Percentiles rank a stretch among this genome's conserved stretches.
These are phyloP conservation scores for Antitype chi DNA, from an alignment of 2,888 invertebrate species.

Conservation along the genomic window DNA sequence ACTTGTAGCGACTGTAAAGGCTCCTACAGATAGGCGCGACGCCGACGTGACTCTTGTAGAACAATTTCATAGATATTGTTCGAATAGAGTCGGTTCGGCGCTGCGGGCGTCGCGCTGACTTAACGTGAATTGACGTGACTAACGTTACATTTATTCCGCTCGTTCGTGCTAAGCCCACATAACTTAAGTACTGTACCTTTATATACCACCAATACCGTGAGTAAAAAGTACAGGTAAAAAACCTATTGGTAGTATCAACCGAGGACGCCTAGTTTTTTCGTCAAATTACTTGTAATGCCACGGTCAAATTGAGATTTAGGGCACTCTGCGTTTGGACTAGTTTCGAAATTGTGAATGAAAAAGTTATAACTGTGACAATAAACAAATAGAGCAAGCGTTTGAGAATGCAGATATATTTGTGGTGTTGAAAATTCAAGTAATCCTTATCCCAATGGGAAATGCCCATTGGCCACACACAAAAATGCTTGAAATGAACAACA, in stretches of 20 bases:
- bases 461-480: too few species aligned
- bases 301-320: slow-evolving; percentile 70
- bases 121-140: background rate
- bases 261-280: slow-evolving; percentile 76
- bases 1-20: background rate
- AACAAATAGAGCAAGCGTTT: background rate
- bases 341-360: slow-evolving; percentile 45
- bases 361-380: background rate
- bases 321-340: slow-evolving; percentile 44
- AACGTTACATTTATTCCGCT: background rate
- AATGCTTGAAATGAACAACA: too few species aligned
- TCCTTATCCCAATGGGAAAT: too few species aligned
- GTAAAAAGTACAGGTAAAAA: slow-evolving; percentile 65
- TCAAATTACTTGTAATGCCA: slow-evolving; percentile 63
- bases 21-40: too few species aligned
- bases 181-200: background rate
- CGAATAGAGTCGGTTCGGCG: too few species aligned
- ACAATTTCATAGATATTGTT: too few species aligned
- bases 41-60: too few species aligned
- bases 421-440: background rate
- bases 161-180: too few species aligned
- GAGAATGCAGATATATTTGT: background rate
- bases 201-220: slow-evolving; percentile 35
- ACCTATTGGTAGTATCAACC: slow-evolving; percentile 60
- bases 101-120: too few species aligned